Evolutionary conservation across 2,888 invertebrate genomes (phyloP), one percentile per base, ranked within the genome.

Genomic region (Lepidocyrtoides sp.): DNA sequence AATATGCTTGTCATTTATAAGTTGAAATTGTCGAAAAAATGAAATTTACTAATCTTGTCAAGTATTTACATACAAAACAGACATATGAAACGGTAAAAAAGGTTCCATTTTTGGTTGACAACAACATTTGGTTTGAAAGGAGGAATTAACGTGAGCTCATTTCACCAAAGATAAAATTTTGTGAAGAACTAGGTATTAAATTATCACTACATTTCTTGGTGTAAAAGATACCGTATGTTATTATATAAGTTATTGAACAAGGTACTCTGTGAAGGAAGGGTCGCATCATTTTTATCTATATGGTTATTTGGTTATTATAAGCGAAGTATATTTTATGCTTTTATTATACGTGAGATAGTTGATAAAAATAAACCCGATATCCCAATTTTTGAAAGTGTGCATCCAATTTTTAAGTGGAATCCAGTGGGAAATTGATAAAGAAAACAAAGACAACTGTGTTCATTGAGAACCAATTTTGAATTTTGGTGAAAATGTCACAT

Each of bases 1-100:
- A 29, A 23, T 10, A 63, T 63, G 23, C n/a, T n/a, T n/a, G n/a
- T n/a, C n/a, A n/a, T n/a, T n/a, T n/a, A n/a, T n/a, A n/a, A n/a
- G n/a, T n/a, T n/a, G n/a, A n/a, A n/a, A n/a, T n/a, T n/a, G n/a
- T n/a, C n/a, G n/a, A n/a, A n/a, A n/a, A n/a, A n/a, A n/a, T n/a
- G 7, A 17, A 69, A 69, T 69, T 75, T 0, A 12, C 26, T 87
- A 87, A 87, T 87, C 77, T 79, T 79, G 87, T 79, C 87, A 87
- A 79, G 87, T 87, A 66, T 87, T 77, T 87, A 79, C 79, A 66
- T 66, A 63, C 44, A 87, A 66, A 87, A 48, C 66, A 36, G 20
- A 87, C 79, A 23, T 36, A n/a, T n/a, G 41, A 44, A 75, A 75
- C 26, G 36, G n/a, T 54, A 75, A 51, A 32, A 86, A 51, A 63